Conservation (phyloP, 1,140 invertebrate genomes). For the Gonioctena quinquepunctata region DNA sequence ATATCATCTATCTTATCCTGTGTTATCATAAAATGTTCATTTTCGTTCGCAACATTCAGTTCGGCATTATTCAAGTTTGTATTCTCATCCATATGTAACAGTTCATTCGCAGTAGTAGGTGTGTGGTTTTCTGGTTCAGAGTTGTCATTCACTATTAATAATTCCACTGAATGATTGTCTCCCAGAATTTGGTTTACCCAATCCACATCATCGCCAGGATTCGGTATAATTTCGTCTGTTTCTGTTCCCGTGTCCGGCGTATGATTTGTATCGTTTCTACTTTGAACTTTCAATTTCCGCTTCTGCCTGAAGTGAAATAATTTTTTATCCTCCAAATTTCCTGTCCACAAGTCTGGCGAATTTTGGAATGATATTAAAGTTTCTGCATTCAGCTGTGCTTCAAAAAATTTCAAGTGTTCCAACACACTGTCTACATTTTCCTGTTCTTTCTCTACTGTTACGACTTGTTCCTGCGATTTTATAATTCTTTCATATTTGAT, state of each 20-base stretch:
- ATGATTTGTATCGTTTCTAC: not conserved
- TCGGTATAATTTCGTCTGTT: not conserved
- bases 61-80: not conserved
- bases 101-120: not conserved
- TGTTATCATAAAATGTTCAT: not conserved
- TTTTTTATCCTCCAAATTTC: not conserved
- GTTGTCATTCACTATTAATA: not conserved
- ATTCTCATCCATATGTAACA: not conserved
- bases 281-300: not conserved
- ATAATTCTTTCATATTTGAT: slow-evolving; percentile 4
- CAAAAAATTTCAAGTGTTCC: not conserved
- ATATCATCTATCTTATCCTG: not conserved
- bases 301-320: not conserved
- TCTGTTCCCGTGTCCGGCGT: not conserved
- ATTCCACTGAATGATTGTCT: not conserved
- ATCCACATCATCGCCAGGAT: not conserved
- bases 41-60: not conserved
- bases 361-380: not conserved
- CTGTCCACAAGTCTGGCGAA: not conserved
- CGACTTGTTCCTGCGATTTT: not conserved
- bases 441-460: not conserved
- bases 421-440: not conserved
- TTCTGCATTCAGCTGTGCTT: not conserved
- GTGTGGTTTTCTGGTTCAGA: not conserved
- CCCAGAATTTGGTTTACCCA: not conserved